phyloP scores from a whole-genome alignment of 2,113 vertebrate genomes.

The Bombycilla garrulus region DNA sequence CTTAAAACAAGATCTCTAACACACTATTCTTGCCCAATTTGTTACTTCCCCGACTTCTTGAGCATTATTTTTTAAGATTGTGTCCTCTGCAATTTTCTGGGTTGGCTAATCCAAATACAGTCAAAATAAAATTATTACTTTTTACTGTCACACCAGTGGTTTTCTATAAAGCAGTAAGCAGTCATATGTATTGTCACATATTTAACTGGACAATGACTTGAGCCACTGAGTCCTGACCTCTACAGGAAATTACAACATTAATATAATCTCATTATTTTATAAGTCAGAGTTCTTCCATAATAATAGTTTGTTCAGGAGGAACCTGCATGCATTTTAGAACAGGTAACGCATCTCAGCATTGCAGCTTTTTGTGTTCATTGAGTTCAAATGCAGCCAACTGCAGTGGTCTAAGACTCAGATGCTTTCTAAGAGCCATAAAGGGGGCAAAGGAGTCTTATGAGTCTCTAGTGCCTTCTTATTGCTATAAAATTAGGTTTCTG shows the following conservation, averaged over 20 bases:
- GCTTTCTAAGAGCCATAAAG: background rate
- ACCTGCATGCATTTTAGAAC: background rate
- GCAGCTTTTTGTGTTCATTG: background rate
- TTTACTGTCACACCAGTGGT: background rate
- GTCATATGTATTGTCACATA: background rate
- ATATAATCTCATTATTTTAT: background rate
- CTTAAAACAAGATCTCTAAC: background rate
- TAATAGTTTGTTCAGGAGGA: background rate
- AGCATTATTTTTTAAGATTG: background rate
- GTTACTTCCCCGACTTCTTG: background rate
- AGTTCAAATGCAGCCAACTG: background rate
- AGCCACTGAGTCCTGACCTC: background rate
- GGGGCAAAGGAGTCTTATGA: background rate
- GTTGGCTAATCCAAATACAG: background rate
- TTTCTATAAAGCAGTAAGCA: background rate
- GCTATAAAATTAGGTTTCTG: background rate
- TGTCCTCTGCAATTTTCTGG: background rate
- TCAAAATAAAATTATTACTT: background rate
- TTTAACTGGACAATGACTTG: background rate
- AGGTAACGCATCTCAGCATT: background rate
- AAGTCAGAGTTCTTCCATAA: background rate
- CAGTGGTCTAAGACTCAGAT: background rate
- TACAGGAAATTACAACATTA: background rate
- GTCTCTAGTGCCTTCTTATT: background rate
- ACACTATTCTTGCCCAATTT: background rate